Base-by-base conservation (phyloP, 2,113 vertebrate species). In the Glareola pratincola region DNA sequence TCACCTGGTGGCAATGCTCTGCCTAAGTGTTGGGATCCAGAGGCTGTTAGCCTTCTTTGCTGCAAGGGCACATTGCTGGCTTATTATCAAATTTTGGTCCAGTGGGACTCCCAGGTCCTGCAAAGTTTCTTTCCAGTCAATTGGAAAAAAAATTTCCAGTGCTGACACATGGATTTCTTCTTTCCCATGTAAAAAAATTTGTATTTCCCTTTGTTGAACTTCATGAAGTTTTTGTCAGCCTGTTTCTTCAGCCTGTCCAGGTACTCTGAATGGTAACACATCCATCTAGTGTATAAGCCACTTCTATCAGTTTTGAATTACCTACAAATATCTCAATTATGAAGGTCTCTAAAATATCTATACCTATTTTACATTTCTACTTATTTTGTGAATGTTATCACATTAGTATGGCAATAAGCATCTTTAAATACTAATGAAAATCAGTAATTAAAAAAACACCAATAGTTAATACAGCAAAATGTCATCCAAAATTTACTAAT, bases 1-100 rank as follows among this genome's bases (percentile, higher is more conserved):
- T 2, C 3, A 2, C 36, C 39, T 59, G 14, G 9, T 85, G 34
- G 4, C 71, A 24, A 18, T 2, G 2, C 3, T 59, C 22, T 37
- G 39, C 15, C 8, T 45, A 32, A 22, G 7, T 47, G 5, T 17
- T 62, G 34, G 56, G 64, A 71, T 4, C 1, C 24, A 82, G 43
- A 74, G 8, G 9, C 8, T 59, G 15, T 62, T 37, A 22, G n/a
- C 5, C 0, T 1, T 7, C 23, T 19, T 63, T 54, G 10, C 23
- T 2, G 6, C 21, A 50, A 60, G 4, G 18, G 3, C 4, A 34
- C 7, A 30, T 20, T 54, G 3, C 5, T 50, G 54, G 11, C 2
- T 64, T 66, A 16, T 66, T 32, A n/a, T 56, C 32, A 62, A 32
- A 67, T 48, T 80, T 76, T 43, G 5, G 9, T 57, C 21, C 30